A percentile compares a stretch with the other conserved stretches of the same genome.
These are phyloP conservation scores for Parnassius smintheus DNA, from an alignment of 2,888 invertebrate genomes.

Conservation along the genomic window DNA sequence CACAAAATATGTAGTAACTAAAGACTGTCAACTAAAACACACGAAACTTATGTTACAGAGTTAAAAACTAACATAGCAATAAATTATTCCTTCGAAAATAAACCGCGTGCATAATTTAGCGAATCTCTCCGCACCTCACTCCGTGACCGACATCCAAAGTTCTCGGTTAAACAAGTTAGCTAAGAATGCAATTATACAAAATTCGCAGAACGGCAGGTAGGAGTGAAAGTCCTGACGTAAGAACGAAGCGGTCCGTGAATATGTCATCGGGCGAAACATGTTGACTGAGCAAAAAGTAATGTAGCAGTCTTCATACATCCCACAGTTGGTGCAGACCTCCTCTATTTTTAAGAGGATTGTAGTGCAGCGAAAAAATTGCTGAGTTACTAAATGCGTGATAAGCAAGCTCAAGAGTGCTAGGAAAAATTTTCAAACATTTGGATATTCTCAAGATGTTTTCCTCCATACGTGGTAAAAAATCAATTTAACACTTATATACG, in stretches of 20 bases:
- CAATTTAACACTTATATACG: no score
- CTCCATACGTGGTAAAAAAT: no score
- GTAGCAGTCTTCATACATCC: no score
- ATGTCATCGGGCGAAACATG: constrained; percentile 22
- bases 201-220: constrained; percentile 47
- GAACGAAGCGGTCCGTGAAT: constrained; percentile 33
- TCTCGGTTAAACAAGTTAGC: constrained; percentile 38
- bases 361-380: no score
- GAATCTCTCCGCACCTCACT: constrained; percentile 22
- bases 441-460: no score
- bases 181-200: constrained; percentile 41
- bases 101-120: constrained; percentile 14
- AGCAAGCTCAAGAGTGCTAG: no score
- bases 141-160: constrained; percentile 36
- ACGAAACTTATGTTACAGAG: not conserved
- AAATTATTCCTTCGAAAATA: not conserved
- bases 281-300: no score
- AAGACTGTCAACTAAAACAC: not conserved
- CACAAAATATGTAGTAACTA: not conserved
- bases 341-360: no score
- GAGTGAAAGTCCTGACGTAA: constrained; percentile 59
- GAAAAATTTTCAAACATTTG: no score
- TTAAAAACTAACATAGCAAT: not conserved
- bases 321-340: no score
- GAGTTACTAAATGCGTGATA: no score